phyloP scores from a whole-genome alignment of 1,140 invertebrate genomes.

The Acromyrmex echinatior region DNA sequence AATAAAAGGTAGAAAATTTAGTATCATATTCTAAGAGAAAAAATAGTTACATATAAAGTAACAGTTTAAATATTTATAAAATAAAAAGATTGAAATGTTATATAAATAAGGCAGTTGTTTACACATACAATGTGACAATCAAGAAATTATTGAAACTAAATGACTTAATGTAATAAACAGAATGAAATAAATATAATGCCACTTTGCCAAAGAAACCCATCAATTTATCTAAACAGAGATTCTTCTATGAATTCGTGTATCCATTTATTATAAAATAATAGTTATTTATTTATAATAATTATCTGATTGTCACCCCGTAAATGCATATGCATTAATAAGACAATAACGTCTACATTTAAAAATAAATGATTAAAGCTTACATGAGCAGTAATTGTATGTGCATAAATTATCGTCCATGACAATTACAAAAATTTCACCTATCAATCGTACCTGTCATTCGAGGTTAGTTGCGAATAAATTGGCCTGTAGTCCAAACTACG shows the following conservation, averaged over 20 bases:
- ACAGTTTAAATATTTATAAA: too few relatives aligned
- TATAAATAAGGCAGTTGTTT: too few relatives aligned
- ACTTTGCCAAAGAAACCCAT: background rate
- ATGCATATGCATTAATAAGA: too few relatives aligned
- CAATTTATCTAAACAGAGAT: background rate
- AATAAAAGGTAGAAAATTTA: too few relatives aligned
- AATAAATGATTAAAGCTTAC: background rate
- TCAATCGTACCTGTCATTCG: slow-evolving; percentile 82
- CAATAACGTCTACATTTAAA: too few relatives aligned
- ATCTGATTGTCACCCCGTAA: too few relatives aligned
- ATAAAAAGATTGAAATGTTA: too few relatives aligned
- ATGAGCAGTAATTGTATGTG: background rate
- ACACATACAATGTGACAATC: background rate
- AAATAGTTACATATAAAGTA: too few relatives aligned
- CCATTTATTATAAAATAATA: too few relatives aligned
- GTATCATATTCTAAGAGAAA: too few relatives aligned
- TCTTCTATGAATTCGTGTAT: background rate
- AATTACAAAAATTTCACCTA: slow-evolving; percentile 46
- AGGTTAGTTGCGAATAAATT: slow-evolving; percentile 82
- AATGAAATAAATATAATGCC: background rate
- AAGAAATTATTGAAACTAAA: background rate
- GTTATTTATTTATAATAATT: too few relatives aligned
- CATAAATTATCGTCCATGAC: background rate
- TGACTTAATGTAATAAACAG: background rate
- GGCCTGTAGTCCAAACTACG: slow-evolving; percentile 75